Conservation (phyloP, 2,113 vertebrate genomes). For the Felis catus region F.catus_Fca126_mat1.0 CM031413.1:3254501-3255000, state of each 20-base stretch:
- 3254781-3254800: not conserved
- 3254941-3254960: too few relatives aligned
- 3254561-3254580: not conserved
- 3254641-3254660: not conserved
- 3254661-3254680: not conserved
- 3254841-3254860: not conserved
- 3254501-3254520: too few relatives aligned
- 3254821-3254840: not conserved
- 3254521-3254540: not conserved
- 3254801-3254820: not conserved
- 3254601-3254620: not conserved
- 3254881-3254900: not conserved
- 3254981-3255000: not conserved
- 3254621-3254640: rapidly evolving
- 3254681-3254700: not conserved
- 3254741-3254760: not conserved
- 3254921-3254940: rapidly evolving
- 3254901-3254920: not conserved
- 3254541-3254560: too few relatives aligned
- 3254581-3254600: not conserved
- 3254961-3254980: not conserved
- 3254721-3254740: not conserved
- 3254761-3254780: not conserved
- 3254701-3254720: not conserved
- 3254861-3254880: not conserved